Evolutionary conservation across 2,888 invertebrate genomes (phyloP).

Genomic region (Spodoptera exigua): DNA sequence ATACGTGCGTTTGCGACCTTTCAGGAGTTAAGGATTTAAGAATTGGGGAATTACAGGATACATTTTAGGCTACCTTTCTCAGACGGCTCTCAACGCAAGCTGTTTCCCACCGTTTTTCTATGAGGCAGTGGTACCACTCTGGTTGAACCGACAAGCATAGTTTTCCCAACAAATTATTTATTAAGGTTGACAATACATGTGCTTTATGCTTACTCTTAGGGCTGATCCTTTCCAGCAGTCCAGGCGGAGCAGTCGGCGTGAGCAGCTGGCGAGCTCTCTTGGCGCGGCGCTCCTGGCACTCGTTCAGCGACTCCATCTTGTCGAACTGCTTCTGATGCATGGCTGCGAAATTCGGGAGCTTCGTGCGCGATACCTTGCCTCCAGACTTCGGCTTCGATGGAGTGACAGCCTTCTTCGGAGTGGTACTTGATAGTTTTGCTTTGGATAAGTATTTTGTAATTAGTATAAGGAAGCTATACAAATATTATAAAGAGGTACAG

Average conservation of each 20-base stretch:
- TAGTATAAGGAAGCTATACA: no score
- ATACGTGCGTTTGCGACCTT: no score
- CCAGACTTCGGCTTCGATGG: conserved; percentile 60
- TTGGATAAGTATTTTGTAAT: conserved; percentile 25
- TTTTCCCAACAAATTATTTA: no score
- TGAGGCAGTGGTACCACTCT: no score
- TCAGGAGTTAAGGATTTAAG: no score
- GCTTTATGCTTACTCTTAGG: conserved; percentile 69
- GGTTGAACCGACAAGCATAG: no score
- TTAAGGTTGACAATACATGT: no score
- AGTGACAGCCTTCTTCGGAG: conserved; percentile 39
- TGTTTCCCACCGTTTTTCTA: no score
- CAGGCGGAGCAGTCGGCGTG: conserved; percentile 69
- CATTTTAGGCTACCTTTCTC: no score
- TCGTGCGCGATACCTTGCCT: conserved; percentile 84
- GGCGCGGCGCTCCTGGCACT: conserved; percentile 87
- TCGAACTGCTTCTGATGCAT: conserved; percentile 91
- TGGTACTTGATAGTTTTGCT: conserved; percentile 69
- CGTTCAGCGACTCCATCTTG: conserved; percentile 91
- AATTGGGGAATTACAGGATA: no score
- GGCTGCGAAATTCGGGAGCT: conserved; percentile 92
- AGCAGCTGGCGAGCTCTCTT: conserved; percentile 81
- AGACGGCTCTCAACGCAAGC: no score
- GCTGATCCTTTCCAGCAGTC: conserved; percentile 69
- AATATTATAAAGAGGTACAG: no score